Base-by-base conservation (phyloP, 2,888 invertebrate genomes). In the Leptopilina drosophilae region DNA sequence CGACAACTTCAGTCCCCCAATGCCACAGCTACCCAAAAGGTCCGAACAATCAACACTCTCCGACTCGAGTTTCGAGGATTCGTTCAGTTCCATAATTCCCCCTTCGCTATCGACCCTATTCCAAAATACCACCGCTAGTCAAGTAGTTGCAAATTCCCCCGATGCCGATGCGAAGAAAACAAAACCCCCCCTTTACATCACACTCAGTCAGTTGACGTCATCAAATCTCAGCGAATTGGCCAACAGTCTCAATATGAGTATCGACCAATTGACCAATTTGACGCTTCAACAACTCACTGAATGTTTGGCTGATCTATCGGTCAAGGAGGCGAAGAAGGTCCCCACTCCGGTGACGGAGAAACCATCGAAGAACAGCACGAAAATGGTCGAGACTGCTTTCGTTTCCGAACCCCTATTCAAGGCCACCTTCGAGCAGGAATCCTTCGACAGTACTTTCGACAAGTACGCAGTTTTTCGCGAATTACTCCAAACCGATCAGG, bases 391-490 rank as follows among this genome's bases (percentile, higher is more conserved):
- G 78, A 85, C 83, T 7, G 80, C 83, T 5, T 86, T 85, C 75
- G 80, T 82, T 1, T 85, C 84, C 0, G 90, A 88, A 81, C 94
- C 94, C 33, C 92, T 94, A 7, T 96, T 96, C 86, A 94, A 95
- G 11, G 95, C 95, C 0, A 95, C 95, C 87, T 95, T 95, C 87
- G 95, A 95, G 64, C 94, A 95, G 64, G 89, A 89, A n/a, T 83
- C 87, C 0, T 84, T 90, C 91, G 94, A 94, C 80, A 92, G 94
- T 0, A 91, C 94, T 0, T 96, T 95, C 87, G 97, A 97, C 89
- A 94, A 96, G 85, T 98, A 98, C 90, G 97, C 97, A 0, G 97
- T 96, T 0, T 97, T 98, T 87, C 93, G 97, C 82, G 97, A 98
- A 92, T 88, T 95, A 64, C 94, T 97, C 85, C 95, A 97, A 85